Base-by-base conservation (phyloP, 2,797 vertebrate genomes). In the Salmo trutta region DNA sequence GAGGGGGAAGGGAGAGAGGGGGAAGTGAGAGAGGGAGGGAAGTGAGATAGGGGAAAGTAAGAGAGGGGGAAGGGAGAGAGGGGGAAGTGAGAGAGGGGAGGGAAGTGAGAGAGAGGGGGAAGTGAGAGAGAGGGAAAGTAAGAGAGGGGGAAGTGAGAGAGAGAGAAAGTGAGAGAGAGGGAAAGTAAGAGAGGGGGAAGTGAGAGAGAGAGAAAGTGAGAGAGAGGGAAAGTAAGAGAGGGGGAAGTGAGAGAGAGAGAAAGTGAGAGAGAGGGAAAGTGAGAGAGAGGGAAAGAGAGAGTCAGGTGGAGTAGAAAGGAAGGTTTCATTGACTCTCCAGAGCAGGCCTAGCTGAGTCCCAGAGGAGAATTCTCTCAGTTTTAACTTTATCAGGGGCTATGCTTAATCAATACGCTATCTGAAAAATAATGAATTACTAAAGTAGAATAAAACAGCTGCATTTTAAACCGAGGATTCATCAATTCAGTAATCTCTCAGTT, bases 371-470 rank as follows among this genome's bases (percentile, higher is more conserved):
- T 96, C 94, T 94, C 95, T 96, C 93, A 95, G 97, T 99, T 99
- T 99, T 97, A 99, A 99, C 98, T 99, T 99, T 97, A 99, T 99
- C 98, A 97, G 96, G 96, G 96, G 95, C 96, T 98, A 97, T 96
- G 95, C 96, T 98, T 98, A 99, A 99, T 99, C 98, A 99, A 99
- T 99, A 99, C 92, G 70, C 93, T 98, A 99, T 99, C 89, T 98
- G 97, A 98, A 98, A 98, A 99, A 98, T 97, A 99, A 99, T 99
- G 99, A 99, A 99, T 99, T 99, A 99, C 97, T 97, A 99, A 99
- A 98, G 96, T 98, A 98, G 98, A 99, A 98, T 99, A 98, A 99
- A 99, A 99, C 97, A 98, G 97, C 97, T 96, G 98, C 97, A 99
- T 98, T 99, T 99, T 97, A 98, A 99, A 97, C 95, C 93, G 94